Percentiles rank a stretch among this genome's conserved stretches.
Conservation (phyloP, 2,113 vertebrate genomes). For the Mormoops blainvillei region DNA sequence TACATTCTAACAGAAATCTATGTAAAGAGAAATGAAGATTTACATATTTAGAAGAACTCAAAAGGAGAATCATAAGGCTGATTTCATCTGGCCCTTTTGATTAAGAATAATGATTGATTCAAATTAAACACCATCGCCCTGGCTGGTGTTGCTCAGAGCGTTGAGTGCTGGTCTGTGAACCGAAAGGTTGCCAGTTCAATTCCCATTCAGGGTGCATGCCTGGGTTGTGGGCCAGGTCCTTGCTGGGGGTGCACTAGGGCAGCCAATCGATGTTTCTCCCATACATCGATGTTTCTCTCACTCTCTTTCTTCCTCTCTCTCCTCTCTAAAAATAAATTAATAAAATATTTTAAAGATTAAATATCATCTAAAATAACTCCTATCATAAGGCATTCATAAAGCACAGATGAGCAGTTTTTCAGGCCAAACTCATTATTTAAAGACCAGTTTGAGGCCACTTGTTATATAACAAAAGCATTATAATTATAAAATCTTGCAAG, state of each 20-base stretch:
- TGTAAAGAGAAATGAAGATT: neutral
- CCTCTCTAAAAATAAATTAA: too few species aligned
- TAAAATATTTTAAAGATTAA: too few species aligned
- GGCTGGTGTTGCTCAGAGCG: too few species aligned
- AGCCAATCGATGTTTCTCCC: too few species aligned
- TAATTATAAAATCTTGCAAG: neutral
- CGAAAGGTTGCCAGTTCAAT: too few species aligned
- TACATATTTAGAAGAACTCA: slow-evolving; percentile 19
- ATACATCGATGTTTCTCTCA: too few species aligned
- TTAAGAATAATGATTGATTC: slow-evolving; percentile 29
- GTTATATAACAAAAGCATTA: neutral
- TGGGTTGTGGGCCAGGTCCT: too few species aligned
- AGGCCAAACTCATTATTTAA: slow-evolving; percentile 14
- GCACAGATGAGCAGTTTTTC: slow-evolving; percentile 9
- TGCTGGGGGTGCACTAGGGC: too few species aligned
- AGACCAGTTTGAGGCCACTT: neutral
- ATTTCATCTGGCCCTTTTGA: slow-evolving; percentile 9
- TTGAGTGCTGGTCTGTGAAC: too few species aligned
- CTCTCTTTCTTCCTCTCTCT: too few species aligned
- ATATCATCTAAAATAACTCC: neutral
- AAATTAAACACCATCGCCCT: neutral
- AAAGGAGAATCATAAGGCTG: slow-evolving; percentile 3
- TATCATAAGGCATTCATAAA: slow-evolving; percentile 29
- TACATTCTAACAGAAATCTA: slow-evolving; percentile 10
- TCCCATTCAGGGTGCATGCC: too few species aligned